Evolutionary conservation across 2,113 vertebrate species (phyloP).

Genomic region (Daphoenositta chrysoptera): DNA sequence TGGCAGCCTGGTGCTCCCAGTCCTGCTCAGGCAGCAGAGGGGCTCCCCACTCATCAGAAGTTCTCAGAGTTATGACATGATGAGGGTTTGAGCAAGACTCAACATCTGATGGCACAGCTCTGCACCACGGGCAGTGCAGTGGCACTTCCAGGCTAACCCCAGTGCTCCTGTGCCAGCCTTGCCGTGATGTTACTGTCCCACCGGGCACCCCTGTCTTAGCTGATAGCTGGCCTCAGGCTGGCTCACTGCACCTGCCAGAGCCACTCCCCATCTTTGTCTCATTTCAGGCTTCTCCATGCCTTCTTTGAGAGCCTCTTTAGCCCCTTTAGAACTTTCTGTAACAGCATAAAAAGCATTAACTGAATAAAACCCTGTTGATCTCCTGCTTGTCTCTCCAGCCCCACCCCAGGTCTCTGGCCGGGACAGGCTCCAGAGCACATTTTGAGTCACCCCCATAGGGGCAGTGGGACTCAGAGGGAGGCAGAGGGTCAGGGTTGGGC

Average conservation of each 20-base stretch:
- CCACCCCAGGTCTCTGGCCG: neutral
- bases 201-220: neutral
- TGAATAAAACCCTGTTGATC: neutral
- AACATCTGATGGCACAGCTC: neutral
- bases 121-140: accelerated
- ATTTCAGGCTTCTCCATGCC: neutral
- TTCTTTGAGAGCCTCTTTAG: neutral
- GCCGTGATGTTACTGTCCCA: accelerated
- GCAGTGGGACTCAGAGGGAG: neutral
- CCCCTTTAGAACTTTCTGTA: neutral
- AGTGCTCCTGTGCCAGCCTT: accelerated
- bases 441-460: neutral
- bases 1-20: neutral
- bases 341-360: neutral
- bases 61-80: neutral
- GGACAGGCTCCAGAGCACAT: neutral
- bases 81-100: neutral
- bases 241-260: neutral
- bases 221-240: neutral
- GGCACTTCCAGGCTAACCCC: neutral
- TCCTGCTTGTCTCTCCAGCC: neutral
- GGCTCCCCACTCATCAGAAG: neutral
- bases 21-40: neutral
- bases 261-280: neutral
- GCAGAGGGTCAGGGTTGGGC: neutral